Base-by-base conservation (phyloP, 2,797 vertebrate genomes). In the Girardinus metallicus region DNA sequence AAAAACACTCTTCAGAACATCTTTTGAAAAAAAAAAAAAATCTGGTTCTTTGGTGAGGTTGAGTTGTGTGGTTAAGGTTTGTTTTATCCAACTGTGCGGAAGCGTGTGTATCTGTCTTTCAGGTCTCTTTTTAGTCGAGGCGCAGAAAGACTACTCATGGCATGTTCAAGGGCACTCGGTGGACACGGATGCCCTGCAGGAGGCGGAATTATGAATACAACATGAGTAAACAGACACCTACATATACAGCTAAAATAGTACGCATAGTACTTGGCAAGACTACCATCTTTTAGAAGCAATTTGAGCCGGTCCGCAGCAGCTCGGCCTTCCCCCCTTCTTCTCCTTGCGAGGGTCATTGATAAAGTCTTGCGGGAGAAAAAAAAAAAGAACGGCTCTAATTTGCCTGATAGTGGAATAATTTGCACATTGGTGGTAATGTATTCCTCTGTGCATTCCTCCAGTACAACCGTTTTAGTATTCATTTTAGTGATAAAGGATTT, bases 1-100 rank as follows among this genome's bases (percentile, higher is more conserved):
- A 70, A 92, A 90, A 76, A 11, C 82, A 82, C 77, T 86, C 92
- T 88, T 95, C 92, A 94, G 90, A 94, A 94, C 89, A 94, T 92
- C 92, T 88, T 93, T 94, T 91, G 72, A 89, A 94, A 92, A 92
- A 57, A 90, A 94, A 66, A 53, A 93, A 87, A 93, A 91, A 80
- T 78, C 89, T 82, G 80, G 82, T 92, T 92, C 93, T 95, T 95
- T 96, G 93, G 94, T 95, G 95, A 95, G 94, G 94, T 91, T 93
- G 93, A 95, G 93, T 94, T 95, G 92, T 91, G 93, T 89, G 93
- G 95, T 95, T 95, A 95, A 92, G 95, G 93, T 95, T 96, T 95
- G 95, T 96, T 96, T 96, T 94, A 95, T 96, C 95, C 95, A 91
- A 94, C 94, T 94, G 96, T 95, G 95, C 94, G 83, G 94, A 95